Percentiles rank a stretch among this genome's conserved stretches.
Conservation (phyloP, 1,140 invertebrate species). For the Drosophila ficusphila region DNA sequence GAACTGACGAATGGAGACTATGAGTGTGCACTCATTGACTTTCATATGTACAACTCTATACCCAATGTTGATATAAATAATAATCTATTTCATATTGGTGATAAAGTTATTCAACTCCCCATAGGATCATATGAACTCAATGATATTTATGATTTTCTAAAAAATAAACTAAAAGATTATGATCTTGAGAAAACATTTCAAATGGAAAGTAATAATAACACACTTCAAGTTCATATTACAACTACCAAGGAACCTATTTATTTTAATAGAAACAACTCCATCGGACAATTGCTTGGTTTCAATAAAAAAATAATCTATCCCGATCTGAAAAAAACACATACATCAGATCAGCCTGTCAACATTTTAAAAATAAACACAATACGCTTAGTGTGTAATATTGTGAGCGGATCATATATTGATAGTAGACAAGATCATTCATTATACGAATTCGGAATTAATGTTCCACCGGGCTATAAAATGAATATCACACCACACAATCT, state of each 20-base stretch:
- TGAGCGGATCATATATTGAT: constrained; percentile 2
- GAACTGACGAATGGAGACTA: constrained; percentile 46
- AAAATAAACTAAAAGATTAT: neutral
- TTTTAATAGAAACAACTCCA: constrained; percentile 3
- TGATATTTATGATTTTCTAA: constrained; percentile 53
- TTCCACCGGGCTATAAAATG: constrained; percentile 54
- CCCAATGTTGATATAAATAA: constrained; percentile 70
- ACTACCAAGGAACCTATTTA: constrained; percentile 1
- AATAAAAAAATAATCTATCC: neutral
- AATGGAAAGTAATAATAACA: neutral
- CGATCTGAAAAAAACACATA: neutral
- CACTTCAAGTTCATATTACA: constrained; percentile 6
- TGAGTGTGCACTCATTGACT: constrained; percentile 64
- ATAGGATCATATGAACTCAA: constrained; percentile 75
- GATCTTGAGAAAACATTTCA: neutral
- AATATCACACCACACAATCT: constrained; percentile 53
- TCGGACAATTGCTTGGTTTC: neutral
- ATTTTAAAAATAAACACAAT: constrained; percentile 28
- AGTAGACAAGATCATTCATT: too few relatives aligned
- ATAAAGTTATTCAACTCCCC: constrained; percentile 65
- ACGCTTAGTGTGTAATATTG: constrained; percentile 55
- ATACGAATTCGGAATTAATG: too few relatives aligned
- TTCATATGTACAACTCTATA: constrained; percentile 79
- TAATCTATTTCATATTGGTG: constrained; percentile 76
- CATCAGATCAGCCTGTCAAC: neutral